phyloP scores from a whole-genome alignment of 2,113 vertebrate species.

The Lophotis ruficrista region DNA sequence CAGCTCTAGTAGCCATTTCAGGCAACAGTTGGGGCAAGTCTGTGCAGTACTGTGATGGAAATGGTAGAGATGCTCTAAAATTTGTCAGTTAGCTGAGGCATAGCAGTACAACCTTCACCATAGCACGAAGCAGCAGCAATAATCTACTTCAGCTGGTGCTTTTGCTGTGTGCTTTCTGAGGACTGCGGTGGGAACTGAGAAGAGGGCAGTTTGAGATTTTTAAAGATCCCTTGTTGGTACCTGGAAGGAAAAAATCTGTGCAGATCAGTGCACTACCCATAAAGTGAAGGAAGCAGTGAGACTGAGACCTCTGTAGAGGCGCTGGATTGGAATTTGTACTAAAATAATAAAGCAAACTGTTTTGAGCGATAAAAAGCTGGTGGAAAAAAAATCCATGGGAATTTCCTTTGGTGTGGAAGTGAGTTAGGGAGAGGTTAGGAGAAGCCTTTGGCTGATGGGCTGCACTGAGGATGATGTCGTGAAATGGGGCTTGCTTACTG shows the following conservation, averaged over 20 bases:
- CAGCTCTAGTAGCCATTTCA: neutral
- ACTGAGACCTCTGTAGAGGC: neutral
- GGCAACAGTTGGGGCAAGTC: neutral
- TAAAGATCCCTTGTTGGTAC: neutral
- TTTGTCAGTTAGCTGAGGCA: neutral
- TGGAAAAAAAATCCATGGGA: neutral
- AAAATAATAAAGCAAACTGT: neutral
- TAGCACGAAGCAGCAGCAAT: neutral
- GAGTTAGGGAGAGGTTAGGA: neutral
- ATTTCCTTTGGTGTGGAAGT: neutral
- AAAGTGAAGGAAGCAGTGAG: neutral
- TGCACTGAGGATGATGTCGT: rapidly evolving
- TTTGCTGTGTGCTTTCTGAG: neutral
- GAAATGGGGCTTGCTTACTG: neutral
- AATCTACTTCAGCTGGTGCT: neutral
- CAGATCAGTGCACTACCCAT: neutral
- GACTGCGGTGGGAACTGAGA: neutral
- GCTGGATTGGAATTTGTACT: neutral
- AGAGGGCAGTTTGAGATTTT: neutral
- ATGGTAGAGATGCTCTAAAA: neutral
- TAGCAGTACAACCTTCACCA: no score
- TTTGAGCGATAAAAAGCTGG: neutral
- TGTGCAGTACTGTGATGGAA: rapidly evolving
- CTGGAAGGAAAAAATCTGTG: neutral
- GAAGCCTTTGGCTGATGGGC: neutral